phyloP scores from a whole-genome alignment of 1,140 invertebrate genomes.

The Drosophila seguyi region DNA sequence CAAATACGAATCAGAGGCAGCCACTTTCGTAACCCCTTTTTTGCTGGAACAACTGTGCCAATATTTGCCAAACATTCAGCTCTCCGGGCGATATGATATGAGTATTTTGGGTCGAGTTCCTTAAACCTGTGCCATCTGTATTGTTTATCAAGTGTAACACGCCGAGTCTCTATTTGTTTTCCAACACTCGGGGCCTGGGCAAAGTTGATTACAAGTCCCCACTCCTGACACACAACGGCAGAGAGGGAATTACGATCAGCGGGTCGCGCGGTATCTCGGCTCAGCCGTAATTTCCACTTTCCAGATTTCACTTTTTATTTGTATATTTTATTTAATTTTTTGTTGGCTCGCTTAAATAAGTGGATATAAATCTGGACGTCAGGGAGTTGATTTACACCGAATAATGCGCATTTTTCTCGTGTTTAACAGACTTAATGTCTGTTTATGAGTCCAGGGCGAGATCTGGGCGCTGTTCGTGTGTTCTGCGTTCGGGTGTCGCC shows the following conservation, averaged over 20 bases:
- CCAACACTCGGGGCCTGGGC: constrained; percentile 61
- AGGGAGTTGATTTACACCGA: constrained; percentile 73
- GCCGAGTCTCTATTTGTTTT: constrained; percentile 67
- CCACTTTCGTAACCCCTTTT: constrained; percentile 34
- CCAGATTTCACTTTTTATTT: constrained; percentile 70
- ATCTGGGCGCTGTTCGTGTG: constrained; percentile 27
- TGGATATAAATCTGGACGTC: constrained; percentile 71
- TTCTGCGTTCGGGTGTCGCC: constrained; percentile 52
- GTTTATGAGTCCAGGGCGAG: constrained; percentile 57
- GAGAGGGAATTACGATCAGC: constrained; percentile 58
- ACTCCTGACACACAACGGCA: constrained; percentile 48
- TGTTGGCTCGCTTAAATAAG: constrained; percentile 52
- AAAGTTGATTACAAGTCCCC: constrained; percentile 60
- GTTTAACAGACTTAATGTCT: constrained; percentile 82
- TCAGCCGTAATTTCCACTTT: constrained; percentile 60
- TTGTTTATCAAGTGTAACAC: constrained; percentile 79
- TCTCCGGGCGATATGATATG: constrained; percentile 28
- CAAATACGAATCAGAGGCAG: constrained; percentile 51
- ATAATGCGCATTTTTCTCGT: constrained; percentile 74
- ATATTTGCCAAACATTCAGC: constrained; percentile 67
- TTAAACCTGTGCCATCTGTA: constrained; percentile 6
- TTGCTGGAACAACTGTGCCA: constrained; percentile 51
- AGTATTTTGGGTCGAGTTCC: background rate
- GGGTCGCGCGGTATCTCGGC: constrained; percentile 24
- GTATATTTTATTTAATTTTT: constrained; percentile 30